phyloP scores from a whole-genome alignment of 30 jellyfish, hydroid and myxozoan genomes.

The Aurelia aurita complex sp. Pacific region DNA sequence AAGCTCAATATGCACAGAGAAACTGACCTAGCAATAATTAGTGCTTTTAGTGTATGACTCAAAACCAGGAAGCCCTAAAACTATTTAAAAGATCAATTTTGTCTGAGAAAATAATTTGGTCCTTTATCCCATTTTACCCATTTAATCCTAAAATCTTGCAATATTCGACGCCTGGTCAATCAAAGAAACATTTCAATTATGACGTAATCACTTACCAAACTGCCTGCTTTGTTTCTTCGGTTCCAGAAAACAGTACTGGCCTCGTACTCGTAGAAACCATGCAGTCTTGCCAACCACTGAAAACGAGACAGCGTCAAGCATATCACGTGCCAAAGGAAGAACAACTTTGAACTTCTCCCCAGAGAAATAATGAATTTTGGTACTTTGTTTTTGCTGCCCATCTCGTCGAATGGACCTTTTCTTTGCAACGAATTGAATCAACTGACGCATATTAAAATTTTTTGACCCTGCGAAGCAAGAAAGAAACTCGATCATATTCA shows the following conservation, averaged over 20 bases:
- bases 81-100: too few species aligned
- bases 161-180: too few species aligned
- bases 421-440: not conserved
- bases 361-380: conserved; percentile 32
- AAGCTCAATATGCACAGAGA: too few species aligned
- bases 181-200: too few species aligned
- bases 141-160: too few species aligned
- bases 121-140: too few species aligned
- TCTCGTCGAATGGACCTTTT: conserved; percentile 1
- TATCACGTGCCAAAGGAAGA: conserved; percentile 22
- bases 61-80: too few species aligned
- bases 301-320: conserved; percentile 34
- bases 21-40: too few species aligned
- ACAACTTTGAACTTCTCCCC: conserved; percentile 47
- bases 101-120: too few species aligned
- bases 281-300: conserved; percentile 35
- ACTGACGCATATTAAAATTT: not conserved
- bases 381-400: conserved; percentile 3
- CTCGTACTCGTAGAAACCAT: conserved; percentile 45
- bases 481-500: not conserved
- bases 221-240: conserved; percentile 39
- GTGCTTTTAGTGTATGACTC: too few species aligned
- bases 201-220: conserved; percentile 24
- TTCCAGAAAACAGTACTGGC: conserved; percentile 41
- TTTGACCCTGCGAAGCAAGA: not conserved